These are phyloP conservation scores for Drosophila parthenogenetica DNA, from an alignment of 2,888 invertebrate genomes.

Conservation along the genomic window DNA sequence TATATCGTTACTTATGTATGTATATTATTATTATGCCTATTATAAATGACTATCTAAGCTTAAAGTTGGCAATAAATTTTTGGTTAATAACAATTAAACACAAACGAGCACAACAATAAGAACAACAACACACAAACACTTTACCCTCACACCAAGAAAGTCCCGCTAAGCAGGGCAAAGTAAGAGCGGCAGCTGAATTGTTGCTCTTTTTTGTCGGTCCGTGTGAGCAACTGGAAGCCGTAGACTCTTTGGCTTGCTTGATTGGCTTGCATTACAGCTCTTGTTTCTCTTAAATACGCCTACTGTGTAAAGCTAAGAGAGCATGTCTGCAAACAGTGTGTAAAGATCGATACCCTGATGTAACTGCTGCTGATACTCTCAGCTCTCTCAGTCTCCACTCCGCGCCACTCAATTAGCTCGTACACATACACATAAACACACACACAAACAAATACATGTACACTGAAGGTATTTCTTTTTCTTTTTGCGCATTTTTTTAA, in stretches of 20 bases:
- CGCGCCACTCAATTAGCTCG: conserved; percentile 34
- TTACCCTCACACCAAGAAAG: background rate
- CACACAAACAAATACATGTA: conserved; percentile 30
- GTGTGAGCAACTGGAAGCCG: too few species aligned
- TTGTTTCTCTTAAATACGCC: too few species aligned
- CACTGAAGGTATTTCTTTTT: conserved; percentile 57
- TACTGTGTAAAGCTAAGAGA: too few species aligned
- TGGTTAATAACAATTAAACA: conserved; percentile 43
- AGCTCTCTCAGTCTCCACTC: too few species aligned
- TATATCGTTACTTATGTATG: conserved; percentile 79
- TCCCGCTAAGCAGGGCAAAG: too few species aligned
- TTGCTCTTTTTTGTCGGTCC: too few species aligned
- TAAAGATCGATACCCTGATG: too few species aligned
- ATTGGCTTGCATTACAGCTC: too few species aligned
- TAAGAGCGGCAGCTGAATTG: too few species aligned
- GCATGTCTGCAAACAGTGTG: too few species aligned
- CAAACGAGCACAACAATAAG: conserved; percentile 7
- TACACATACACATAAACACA: conserved; percentile 20
- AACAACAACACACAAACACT: conserved; percentile 31
- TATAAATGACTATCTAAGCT: conserved; percentile 70
- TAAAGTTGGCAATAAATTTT: conserved; percentile 74
- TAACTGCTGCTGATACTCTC: too few species aligned
- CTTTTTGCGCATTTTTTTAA: conserved; percentile 57
- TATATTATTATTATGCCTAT: conserved; percentile 77
- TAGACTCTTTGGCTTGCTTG: too few species aligned